Evolutionary conservation across 2,888 invertebrate species (phyloP).

Genomic region (Axea sp.): DNA sequence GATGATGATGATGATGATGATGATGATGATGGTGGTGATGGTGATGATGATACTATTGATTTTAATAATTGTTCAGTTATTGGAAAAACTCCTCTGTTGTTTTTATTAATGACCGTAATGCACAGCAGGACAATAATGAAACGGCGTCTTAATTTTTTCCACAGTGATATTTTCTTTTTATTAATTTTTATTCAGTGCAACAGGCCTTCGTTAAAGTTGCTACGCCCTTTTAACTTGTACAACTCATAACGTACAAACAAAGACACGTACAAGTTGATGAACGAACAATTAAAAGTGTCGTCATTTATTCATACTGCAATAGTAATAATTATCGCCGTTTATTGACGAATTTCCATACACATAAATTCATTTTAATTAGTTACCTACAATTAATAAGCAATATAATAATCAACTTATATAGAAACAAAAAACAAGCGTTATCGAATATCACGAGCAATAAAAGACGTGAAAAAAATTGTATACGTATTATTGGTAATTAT

Average conservation of each 20-base stretch:
- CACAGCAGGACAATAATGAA: no score
- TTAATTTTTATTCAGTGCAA: slow-evolving; percentile 25
- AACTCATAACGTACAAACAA: slow-evolving; percentile 35
- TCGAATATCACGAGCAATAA: slow-evolving; percentile 32
- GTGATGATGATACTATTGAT: no score
- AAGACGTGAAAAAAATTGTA: slow-evolving; percentile 12
- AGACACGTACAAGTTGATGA: slow-evolving; percentile 37
- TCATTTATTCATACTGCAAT: slow-evolving; percentile 45
- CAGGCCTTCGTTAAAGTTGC: slow-evolving; percentile 46
- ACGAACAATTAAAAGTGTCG: slow-evolving; percentile 50
- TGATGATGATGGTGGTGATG: no score
- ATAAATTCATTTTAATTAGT: slow-evolving; percentile 67
- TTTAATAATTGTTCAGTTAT: no score
- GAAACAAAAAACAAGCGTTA: slow-evolving; percentile 12
- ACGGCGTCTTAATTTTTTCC: no score
- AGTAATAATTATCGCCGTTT: slow-evolving; percentile 66
- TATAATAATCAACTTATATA: slow-evolving; percentile 22
- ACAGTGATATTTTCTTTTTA: slow-evolving; percentile 9
- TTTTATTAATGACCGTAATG: no score
- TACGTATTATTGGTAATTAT: slow-evolving; percentile 4
- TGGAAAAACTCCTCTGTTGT: no score
- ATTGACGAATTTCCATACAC: slow-evolving; percentile 55
- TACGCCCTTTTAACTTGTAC: slow-evolving; percentile 31
- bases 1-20: no score
- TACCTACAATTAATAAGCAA: slow-evolving; percentile 55